phyloP scores from a whole-genome alignment of 2,888 invertebrate genomes.

The Petrolisthes cinctipes region DNA sequence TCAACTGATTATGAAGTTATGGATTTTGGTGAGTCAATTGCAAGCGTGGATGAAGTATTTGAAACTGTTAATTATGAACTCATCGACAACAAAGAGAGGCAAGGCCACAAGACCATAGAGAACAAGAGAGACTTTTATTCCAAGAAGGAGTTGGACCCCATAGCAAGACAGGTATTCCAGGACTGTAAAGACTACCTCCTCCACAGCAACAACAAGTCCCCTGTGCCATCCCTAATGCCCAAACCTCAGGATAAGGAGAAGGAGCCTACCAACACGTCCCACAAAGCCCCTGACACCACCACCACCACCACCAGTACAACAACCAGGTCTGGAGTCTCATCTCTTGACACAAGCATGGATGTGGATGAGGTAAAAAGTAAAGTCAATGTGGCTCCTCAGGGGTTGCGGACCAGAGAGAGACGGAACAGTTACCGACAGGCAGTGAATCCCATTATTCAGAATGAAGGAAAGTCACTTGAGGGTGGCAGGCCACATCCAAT shows the following conservation, averaged over 20 bases:
- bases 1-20: slow-evolving; percentile 61
- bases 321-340: not conserved
- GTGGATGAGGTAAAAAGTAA: slow-evolving; percentile 61
- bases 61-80: slow-evolving; percentile 62
- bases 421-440: slow-evolving; percentile 65
- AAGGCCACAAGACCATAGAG: not conserved
- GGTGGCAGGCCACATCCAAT: not conserved
- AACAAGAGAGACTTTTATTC: slow-evolving; percentile 43
- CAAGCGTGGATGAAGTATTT: slow-evolving; percentile 61
- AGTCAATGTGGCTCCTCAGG: slow-evolving; percentile 60
- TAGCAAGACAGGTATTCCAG: slow-evolving; percentile 60
- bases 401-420: slow-evolving; percentile 62
- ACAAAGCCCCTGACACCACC: no score
- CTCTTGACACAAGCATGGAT: slow-evolving; percentile 43
- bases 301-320: not conserved
- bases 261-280: no score
- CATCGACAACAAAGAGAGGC: slow-evolving; percentile 31
- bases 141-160: slow-evolving; percentile 55
- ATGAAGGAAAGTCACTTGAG: slow-evolving; percentile 23
- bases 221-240: slow-evolving; percentile 63
- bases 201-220: slow-evolving; percentile 58
- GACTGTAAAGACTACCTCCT: slow-evolving; percentile 64
- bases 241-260: slow-evolving; percentile 27
- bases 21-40: slow-evolving; percentile 60
- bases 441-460: slow-evolving; percentile 48